Percentiles rank a stretch among this genome's conserved stretches.
These are phyloP conservation scores for Notodonta dromedarius DNA, from an alignment of 2,888 invertebrate genomes.

Conservation along the genomic window DNA sequence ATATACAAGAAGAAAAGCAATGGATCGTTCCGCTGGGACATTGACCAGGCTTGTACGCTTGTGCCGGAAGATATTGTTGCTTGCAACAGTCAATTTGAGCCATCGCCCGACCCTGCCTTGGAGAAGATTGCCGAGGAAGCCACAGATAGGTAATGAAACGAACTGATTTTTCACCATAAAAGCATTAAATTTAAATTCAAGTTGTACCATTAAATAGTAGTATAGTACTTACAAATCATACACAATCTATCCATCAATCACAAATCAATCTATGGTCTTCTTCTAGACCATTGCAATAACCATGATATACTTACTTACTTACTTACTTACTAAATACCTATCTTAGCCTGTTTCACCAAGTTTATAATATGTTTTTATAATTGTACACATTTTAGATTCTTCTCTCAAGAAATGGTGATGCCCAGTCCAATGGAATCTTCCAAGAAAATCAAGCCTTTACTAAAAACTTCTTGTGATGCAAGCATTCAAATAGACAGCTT, in stretches of 20 bases:
- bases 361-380: neutral
- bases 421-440: constrained; percentile 83
- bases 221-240: too few relatives aligned
- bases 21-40: constrained; percentile 85
- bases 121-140: constrained; percentile 88
- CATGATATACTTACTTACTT: too few relatives aligned
- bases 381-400: constrained; percentile 68
- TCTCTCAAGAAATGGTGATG: constrained; percentile 83
- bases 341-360: too few relatives aligned
- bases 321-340: too few relatives aligned
- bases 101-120: constrained; percentile 85
- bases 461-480: constrained; percentile 51
- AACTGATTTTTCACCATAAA: too few relatives aligned
- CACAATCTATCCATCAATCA: too few relatives aligned
- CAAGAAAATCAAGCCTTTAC: constrained; percentile 69
- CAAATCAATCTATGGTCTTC: too few relatives aligned
- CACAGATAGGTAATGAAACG: constrained; percentile 78
- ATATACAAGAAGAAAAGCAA: constrained; percentile 72
- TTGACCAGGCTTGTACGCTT: constrained; percentile 87
- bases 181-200: too few relatives aligned
- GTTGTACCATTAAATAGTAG: too few relatives aligned
- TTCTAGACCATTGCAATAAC: too few relatives aligned
- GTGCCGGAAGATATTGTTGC: constrained; percentile 88
- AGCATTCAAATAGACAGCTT: constrained; percentile 55
- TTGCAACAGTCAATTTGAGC: constrained; percentile 85